A percentile compares a stretch with the other conserved stretches of the same genome.
Conservation (phyloP, 2,797 vertebrate genomes). For the Peromyscus eremicus region DNA sequence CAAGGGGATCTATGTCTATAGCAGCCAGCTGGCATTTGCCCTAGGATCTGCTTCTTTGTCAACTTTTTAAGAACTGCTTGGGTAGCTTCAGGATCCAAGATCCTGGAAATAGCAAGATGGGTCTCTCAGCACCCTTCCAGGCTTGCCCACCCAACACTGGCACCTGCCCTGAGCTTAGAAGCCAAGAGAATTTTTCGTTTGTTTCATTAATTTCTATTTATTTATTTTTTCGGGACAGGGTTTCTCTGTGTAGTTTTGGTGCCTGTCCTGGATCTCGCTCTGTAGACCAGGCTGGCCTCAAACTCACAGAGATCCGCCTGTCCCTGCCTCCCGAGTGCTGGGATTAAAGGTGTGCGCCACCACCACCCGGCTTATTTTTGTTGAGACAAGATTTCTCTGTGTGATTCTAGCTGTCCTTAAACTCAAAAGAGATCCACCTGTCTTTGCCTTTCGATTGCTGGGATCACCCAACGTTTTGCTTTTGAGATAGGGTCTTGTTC, state of each 20-base stretch:
- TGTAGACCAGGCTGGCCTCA: no score
- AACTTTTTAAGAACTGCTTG: neutral
- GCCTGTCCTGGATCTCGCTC: no score
- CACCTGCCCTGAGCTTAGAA: neutral
- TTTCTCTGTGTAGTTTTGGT: no score
- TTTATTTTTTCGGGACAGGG: neutral
- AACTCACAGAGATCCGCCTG: no score
- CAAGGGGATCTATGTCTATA: neutral
- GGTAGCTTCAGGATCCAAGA: neutral
- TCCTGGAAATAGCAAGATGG: neutral
- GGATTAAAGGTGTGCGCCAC: no score
- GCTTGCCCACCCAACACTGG: neutral
- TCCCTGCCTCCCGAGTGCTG: no score
- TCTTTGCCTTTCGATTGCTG: neutral
- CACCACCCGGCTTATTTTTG: neutral
- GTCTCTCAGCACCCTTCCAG: neutral
- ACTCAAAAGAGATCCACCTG: neutral
- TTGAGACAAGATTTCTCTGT: neutral
- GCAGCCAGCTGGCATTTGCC: neutral
- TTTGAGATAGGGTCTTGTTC: neutral
- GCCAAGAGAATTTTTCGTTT: neutral
- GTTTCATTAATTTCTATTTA: neutral
- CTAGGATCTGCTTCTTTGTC: neutral
- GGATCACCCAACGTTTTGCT: neutral
- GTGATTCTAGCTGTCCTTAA: neutral